Percentiles rank a stretch among this genome's conserved stretches.
Evolutionary conservation across 2,797 vertebrate species (phyloP).

Genomic region (Platyrinchus mystaceus): DNA sequence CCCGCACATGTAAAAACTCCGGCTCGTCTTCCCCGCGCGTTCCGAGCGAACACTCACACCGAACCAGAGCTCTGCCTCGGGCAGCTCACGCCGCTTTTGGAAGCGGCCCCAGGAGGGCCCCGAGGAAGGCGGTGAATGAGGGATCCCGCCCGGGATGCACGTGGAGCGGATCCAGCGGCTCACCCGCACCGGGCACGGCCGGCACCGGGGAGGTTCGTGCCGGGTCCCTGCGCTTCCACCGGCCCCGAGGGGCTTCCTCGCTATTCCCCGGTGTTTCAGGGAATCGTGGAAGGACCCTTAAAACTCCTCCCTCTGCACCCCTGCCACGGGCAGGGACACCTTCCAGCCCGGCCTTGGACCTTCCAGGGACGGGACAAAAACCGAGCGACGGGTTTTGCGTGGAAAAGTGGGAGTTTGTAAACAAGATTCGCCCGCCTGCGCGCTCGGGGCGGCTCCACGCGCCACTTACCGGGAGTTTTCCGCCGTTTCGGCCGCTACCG

Average conservation of each 20-base stretch:
- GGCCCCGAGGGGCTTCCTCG: accelerated
- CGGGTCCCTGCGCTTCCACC: not conserved
- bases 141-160: not conserved
- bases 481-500: not conserved
- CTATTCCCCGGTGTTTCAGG: accelerated
- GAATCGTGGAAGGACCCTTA: not conserved
- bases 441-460: not conserved
- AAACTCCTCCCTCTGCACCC: not conserved
- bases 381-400: not conserved
- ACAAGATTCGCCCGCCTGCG: not conserved
- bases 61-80: accelerated
- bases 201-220: not conserved
- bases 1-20: accelerated
- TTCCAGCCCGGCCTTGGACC: not conserved
- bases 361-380: not conserved
- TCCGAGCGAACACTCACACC: accelerated
- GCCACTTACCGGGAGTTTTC: not conserved
- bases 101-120: not conserved
- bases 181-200: too few species aligned
- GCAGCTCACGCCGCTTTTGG: not conserved
- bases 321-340: not conserved
- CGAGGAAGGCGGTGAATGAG: accelerated
- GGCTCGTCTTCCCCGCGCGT: accelerated
- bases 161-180: not conserved
- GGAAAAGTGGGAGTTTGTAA: not conserved